Evolutionary conservation across 2,888 invertebrate species (phyloP).

Genomic region (Standfussiana lucernea): DNA sequence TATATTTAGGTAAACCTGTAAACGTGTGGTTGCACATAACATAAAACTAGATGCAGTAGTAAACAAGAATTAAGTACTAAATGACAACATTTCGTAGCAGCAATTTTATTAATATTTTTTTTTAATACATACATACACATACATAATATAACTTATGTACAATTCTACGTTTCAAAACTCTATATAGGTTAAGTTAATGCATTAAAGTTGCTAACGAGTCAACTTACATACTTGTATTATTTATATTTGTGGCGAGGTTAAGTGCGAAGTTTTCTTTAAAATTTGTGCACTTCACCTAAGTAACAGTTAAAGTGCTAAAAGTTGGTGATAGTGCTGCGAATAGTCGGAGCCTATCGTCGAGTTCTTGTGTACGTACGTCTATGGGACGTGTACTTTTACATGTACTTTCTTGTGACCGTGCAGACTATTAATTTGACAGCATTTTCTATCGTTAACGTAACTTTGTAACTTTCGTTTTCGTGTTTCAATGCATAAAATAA

Average conservation of each 20-base stretch:
- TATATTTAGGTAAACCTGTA: too few relatives aligned
- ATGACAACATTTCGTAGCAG: not conserved
- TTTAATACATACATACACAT: not conserved
- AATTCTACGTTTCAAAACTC: conserved; percentile 21
- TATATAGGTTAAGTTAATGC: conserved; percentile 34
- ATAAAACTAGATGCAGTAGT: too few relatives aligned
- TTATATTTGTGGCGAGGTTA: conserved; percentile 44
- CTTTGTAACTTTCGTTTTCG: not conserved
- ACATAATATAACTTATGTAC: not conserved
- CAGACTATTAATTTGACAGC: not conserved
- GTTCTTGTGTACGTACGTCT: conserved; percentile 2
- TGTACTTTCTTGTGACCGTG: not conserved
- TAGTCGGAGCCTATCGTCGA: conserved; percentile 20
- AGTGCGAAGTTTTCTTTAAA: conserved; percentile 56
- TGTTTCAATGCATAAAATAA: not conserved
- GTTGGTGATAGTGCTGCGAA: conserved; percentile 50
- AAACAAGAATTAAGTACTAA: not conserved
- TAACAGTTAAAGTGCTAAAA: conserved; percentile 49
- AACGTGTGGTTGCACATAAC: too few relatives aligned
- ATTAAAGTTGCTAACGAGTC: conserved; percentile 36
- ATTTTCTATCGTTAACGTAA: not conserved
- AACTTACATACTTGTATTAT: conserved; percentile 49
- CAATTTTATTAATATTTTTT: not conserved
- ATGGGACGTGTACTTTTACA: conserved; percentile 1
- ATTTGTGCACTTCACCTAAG: conserved; percentile 46